Evolutionary conservation across 1,140 invertebrate species (phyloP).

Genomic region (Araneus ventricosus): DNA sequence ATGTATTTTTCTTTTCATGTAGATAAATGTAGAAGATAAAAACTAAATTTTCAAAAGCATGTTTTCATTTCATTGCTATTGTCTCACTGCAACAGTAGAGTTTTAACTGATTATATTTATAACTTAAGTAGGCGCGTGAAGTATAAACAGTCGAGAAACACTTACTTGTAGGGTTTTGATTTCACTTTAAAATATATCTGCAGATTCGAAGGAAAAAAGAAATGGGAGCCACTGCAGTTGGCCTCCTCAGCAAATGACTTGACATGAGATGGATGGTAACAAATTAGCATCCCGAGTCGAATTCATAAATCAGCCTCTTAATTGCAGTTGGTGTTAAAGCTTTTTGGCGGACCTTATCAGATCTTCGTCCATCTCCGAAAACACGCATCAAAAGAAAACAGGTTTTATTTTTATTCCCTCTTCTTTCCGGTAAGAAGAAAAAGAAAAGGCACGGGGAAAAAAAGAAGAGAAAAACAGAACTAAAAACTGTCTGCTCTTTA

Average conservation of each 20-base stretch:
- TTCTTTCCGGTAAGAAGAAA: background rate
- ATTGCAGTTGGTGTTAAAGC: slow-evolving; percentile 39
- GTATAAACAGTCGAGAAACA: background rate
- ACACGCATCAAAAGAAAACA: slow-evolving; percentile 49
- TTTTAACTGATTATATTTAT: background rate
- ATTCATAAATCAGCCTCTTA: slow-evolving; percentile 64
- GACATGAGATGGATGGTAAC: slow-evolving; percentile 29
- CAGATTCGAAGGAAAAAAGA: background rate
- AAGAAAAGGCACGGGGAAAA: background rate
- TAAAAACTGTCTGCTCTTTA: slow-evolving; percentile 42
- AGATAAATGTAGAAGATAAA: too few species aligned
- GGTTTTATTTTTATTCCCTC: slow-evolving; percentile 27
- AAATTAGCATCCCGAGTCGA: slow-evolving; percentile 45
- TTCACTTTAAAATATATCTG: too few species aligned
- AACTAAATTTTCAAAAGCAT: too few species aligned
- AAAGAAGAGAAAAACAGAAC: background rate
- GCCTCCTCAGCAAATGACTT: background rate
- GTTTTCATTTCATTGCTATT: too few species aligned
- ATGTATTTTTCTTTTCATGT: too few species aligned
- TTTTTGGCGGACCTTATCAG: slow-evolving; percentile 40
- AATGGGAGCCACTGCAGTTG: background rate
- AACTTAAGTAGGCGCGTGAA: background rate
- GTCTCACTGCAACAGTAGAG: background rate
- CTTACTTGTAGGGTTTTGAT: background rate
- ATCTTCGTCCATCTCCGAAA: background rate